Evolutionary conservation across 2,888 invertebrate genomes (phyloP).

Genomic region (Drosophila colorata): DNA sequence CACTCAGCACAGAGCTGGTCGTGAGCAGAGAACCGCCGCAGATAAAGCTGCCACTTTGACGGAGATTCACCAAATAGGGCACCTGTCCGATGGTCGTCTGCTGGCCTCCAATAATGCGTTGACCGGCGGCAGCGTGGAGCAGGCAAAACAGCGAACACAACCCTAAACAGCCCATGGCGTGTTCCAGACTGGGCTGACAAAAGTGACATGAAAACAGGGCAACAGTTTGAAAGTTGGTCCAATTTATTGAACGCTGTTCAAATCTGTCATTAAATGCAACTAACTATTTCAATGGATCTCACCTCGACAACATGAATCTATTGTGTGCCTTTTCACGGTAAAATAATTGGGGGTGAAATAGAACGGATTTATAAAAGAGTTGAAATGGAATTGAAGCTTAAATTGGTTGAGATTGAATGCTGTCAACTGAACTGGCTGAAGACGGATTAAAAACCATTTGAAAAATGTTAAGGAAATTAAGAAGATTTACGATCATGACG

Average conservation of each 20-base stretch:
- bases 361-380: not conserved
- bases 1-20: constrained; percentile 76
- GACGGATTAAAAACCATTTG: too few relatives aligned
- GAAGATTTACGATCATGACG: too few relatives aligned
- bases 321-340: constrained; percentile 6
- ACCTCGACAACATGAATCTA: constrained; percentile 6
- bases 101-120: constrained; percentile 74
- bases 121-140: constrained; percentile 13
- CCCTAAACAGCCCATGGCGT: constrained; percentile 50
- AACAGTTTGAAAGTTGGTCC: not conserved
- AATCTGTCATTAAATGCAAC: constrained; percentile 28
- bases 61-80: constrained; percentile 79
- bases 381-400: not conserved
- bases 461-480: too few relatives aligned
- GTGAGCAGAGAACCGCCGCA: constrained; percentile 82
- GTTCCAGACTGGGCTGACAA: constrained; percentile 28
- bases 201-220: not conserved
- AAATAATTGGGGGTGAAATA: constrained; percentile 5
- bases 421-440: too few relatives aligned
- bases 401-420: not conserved
- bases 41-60: constrained; percentile 64
- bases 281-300: constrained; percentile 21
- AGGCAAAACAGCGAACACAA: constrained; percentile 26
- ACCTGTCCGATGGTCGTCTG: constrained; percentile 69
- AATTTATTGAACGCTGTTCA: constrained; percentile 27